Evolutionary conservation across 2,113 vertebrate genomes (phyloP).

Genomic region (Naja naja): DNA sequence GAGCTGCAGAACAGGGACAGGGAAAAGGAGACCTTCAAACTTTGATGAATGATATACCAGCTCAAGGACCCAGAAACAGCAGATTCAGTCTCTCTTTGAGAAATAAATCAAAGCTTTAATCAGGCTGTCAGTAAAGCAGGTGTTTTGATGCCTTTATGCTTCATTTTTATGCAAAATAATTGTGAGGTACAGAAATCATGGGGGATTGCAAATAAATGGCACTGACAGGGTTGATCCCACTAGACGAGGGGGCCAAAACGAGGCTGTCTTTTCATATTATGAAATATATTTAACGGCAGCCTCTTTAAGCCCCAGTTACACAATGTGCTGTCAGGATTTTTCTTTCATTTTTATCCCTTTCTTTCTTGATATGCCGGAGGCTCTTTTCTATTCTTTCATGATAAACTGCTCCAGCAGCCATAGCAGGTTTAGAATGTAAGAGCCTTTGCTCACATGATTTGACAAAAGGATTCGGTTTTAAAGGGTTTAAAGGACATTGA

Average conservation of each 20-base stretch:
- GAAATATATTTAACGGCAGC: constrained; percentile 70
- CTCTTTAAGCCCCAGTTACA: constrained; percentile 49
- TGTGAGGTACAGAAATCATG: constrained; percentile 72
- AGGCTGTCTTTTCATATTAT: constrained; percentile 77
- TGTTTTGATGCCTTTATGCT: constrained; percentile 74
- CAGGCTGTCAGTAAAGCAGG: constrained; percentile 76
- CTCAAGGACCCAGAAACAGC: constrained; percentile 51
- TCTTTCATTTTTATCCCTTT: constrained; percentile 35
- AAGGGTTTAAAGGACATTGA: constrained; percentile 55
- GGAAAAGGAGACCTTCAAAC: constrained; percentile 65
- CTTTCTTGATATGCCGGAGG: constrained; percentile 59
- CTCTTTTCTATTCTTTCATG: constrained; percentile 64
- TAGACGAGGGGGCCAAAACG: constrained; percentile 69
- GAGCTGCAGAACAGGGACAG: constrained; percentile 53
- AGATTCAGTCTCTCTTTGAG: constrained; percentile 56
- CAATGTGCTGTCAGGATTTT: constrained; percentile 61
- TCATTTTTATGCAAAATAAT: constrained; percentile 79
- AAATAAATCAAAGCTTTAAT: constrained; percentile 79
- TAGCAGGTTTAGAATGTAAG: constrained; percentile 71
- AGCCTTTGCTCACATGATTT: constrained; percentile 58
- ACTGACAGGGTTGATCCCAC: constrained; percentile 73
- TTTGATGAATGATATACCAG: constrained; percentile 69
- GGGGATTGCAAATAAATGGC: constrained; percentile 76
- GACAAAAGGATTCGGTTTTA: constrained; percentile 69
- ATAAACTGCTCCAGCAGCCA: constrained; percentile 69